phyloP scores from a whole-genome alignment of 2,888 invertebrate species.

The Tiliacea citrago region DNA sequence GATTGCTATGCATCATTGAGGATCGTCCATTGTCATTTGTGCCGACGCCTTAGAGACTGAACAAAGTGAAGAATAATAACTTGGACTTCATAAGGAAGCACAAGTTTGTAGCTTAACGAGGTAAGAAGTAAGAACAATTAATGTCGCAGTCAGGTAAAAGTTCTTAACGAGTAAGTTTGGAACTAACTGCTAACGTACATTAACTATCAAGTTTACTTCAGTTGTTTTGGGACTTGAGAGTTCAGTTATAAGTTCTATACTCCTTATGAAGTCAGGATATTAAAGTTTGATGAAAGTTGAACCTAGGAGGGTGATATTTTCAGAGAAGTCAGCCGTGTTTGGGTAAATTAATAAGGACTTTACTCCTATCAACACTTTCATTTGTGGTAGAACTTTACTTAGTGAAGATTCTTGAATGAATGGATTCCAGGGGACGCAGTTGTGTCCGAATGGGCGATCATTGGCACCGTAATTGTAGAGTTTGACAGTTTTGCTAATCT shows the following conservation, averaged over 20 bases:
- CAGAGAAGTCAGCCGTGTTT: neutral
- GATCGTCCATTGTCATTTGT: neutral
- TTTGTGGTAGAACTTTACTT: too few relatives aligned
- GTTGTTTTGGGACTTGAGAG: slow-evolving; percentile 36
- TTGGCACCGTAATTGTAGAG: too few relatives aligned
- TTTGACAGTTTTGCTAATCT: too few relatives aligned
- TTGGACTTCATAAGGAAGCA: slow-evolving; percentile 13
- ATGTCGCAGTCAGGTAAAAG: neutral
- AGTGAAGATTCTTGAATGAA: too few relatives aligned
- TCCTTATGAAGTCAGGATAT: slow-evolving; percentile 15
- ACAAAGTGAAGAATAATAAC: neutral
- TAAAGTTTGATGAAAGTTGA: slow-evolving; percentile 22
- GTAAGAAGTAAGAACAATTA: slow-evolving; percentile 11
- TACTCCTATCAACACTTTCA: too few relatives aligned
- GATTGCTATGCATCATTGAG: too few relatives aligned
- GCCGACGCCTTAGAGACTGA: neutral
- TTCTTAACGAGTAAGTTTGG: slow-evolving; percentile 40
- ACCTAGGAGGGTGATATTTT: slow-evolving; percentile 13
- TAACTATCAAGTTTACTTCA: slow-evolving; percentile 51
- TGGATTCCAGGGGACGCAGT: too few relatives aligned
- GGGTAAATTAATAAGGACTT: neutral
- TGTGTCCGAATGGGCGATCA: too few relatives aligned
- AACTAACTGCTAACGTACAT: slow-evolving; percentile 30
- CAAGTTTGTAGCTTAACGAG: slow-evolving; percentile 21
- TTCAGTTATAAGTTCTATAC: slow-evolving; percentile 2